Conservation (phyloP, 2,888 invertebrate genomes). For the Diaperis boleti region DNA sequence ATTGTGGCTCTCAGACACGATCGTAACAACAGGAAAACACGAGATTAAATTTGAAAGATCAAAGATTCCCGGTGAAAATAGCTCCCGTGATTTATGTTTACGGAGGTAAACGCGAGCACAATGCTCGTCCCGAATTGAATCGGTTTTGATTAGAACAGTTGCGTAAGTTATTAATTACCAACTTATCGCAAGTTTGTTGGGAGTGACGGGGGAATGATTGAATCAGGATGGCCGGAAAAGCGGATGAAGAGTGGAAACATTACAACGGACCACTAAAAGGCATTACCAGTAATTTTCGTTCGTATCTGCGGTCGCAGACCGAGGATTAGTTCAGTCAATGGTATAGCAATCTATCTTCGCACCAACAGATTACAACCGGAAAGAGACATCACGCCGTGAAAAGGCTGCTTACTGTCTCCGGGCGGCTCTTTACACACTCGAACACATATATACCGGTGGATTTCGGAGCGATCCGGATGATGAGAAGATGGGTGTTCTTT, state of each 20-base stretch:
- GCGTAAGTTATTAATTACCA: slow-evolving; percentile 45
- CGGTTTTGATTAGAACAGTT: slow-evolving; percentile 44
- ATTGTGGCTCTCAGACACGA: slow-evolving; percentile 2
- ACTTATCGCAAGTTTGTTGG: slow-evolving; percentile 43
- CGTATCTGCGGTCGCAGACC: slow-evolving; percentile 59
- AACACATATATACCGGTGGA: slow-evolving; percentile 49
- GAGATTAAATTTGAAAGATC: slow-evolving; percentile 34
- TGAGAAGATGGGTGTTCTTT: slow-evolving; percentile 35
- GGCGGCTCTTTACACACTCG: slow-evolving; percentile 50
- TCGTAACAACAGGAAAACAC: slow-evolving; percentile 18
- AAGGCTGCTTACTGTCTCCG: slow-evolving; percentile 53
- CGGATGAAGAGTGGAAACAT: slow-evolving; percentile 44
- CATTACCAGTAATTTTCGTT: slow-evolving; percentile 60
- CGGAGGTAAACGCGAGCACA: slow-evolving; percentile 34
- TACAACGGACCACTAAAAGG: slow-evolving; percentile 51
- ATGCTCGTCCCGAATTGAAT: slow-evolving; percentile 40
- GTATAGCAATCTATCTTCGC: slow-evolving; percentile 63
- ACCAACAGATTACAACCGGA: slow-evolving; percentile 62
- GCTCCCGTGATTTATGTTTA: slow-evolving; percentile 41
- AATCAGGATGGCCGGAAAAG: slow-evolving; percentile 39
- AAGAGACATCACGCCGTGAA: slow-evolving; percentile 58
- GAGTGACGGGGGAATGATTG: slow-evolving; percentile 40
- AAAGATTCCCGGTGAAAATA: slow-evolving; percentile 32
- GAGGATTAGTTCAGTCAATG: slow-evolving; percentile 63
- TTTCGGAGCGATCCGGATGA: slow-evolving; percentile 31